Conservation (phyloP, 2,888 invertebrate species). For the Platerodrilus igneus region DNA sequence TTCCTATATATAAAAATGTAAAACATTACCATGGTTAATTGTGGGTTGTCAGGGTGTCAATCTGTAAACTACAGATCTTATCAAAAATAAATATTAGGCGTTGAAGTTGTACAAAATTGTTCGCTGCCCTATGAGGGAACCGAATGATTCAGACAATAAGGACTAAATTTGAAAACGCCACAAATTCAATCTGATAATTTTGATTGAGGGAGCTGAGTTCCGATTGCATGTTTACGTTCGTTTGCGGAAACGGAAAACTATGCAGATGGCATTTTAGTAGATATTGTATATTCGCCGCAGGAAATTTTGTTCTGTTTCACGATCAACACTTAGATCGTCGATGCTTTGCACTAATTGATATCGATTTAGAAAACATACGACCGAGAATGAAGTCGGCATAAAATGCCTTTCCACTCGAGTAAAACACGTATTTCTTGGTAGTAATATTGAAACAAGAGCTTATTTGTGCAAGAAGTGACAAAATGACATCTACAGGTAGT, state of each 20-base stretch:
- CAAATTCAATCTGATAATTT: conserved; percentile 47
- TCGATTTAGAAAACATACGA: too few species aligned
- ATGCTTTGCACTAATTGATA: too few species aligned
- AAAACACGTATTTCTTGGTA: too few species aligned
- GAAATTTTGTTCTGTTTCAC: conserved; percentile 37
- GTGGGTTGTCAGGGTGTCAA: conserved; percentile 50
- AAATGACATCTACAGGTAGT: too few species aligned
- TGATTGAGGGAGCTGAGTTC: conserved; percentile 48
- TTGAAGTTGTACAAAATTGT: conserved; percentile 43
- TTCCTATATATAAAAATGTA: conserved; percentile 41
- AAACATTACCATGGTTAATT: conserved; percentile 48
- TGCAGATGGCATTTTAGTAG: conserved; percentile 49
- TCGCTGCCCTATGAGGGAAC: conserved; percentile 30
- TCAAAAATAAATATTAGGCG: conserved; percentile 50
- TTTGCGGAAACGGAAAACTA: conserved; percentile 48
- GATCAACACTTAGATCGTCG: too few species aligned
- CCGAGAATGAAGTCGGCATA: too few species aligned
- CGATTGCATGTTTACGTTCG: conserved; percentile 47
- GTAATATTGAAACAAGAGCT: too few species aligned
- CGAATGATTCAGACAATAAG: conserved; percentile 35
- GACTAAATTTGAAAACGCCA: conserved; percentile 35
- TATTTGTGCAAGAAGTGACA: too few species aligned
- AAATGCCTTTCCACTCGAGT: too few species aligned
- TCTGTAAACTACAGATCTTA: conserved; percentile 48
- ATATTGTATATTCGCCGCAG: conserved; percentile 46